Evolutionary conservation across 2,113 vertebrate genomes (phyloP).

Genomic region (Sapajus apella): DNA sequence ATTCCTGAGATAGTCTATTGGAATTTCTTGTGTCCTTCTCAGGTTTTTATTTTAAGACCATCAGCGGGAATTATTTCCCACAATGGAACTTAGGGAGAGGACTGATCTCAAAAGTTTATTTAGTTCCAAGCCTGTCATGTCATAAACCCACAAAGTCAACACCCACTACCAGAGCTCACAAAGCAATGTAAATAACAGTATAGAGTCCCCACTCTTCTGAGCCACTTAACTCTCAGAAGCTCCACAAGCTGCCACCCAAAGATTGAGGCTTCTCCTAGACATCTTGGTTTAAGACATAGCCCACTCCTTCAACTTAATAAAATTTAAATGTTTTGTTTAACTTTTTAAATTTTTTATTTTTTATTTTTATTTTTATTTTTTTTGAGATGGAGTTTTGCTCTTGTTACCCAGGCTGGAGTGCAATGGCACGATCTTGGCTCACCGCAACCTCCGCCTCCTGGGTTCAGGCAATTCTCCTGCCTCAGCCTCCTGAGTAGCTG

Average conservation of each 20-base stretch:
- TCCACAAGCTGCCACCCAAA: neutral
- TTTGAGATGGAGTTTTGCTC: too few relatives aligned
- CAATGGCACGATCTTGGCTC: too few relatives aligned
- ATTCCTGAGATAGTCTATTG: conserved; percentile 55
- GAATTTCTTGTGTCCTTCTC: conserved; percentile 39
- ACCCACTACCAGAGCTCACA: neutral
- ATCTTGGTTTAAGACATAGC: neutral
- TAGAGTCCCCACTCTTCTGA: neutral
- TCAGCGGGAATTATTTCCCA: conserved; percentile 29
- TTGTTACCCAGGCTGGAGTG: too few relatives aligned
- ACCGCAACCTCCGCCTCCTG: too few relatives aligned
- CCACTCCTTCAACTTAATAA: neutral
- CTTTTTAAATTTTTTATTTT: too few relatives aligned
- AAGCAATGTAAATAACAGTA: neutral
- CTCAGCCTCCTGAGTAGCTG: too few relatives aligned
- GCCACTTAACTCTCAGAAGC: neutral
- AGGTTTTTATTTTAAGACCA: conserved; percentile 39
- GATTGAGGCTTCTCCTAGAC: neutral
- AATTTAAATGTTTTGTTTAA: neutral
- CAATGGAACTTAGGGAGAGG: conserved; percentile 4
- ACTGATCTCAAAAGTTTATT: conserved; percentile 42
- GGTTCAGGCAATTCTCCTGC: too few relatives aligned
- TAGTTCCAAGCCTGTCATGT: neutral
- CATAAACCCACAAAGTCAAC: conserved; percentile 28
- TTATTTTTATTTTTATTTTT: too few relatives aligned